These are phyloP conservation scores for Leiothrix lutea DNA, from an alignment of 2,113 vertebrate species.

Conservation along the genomic window DNA sequence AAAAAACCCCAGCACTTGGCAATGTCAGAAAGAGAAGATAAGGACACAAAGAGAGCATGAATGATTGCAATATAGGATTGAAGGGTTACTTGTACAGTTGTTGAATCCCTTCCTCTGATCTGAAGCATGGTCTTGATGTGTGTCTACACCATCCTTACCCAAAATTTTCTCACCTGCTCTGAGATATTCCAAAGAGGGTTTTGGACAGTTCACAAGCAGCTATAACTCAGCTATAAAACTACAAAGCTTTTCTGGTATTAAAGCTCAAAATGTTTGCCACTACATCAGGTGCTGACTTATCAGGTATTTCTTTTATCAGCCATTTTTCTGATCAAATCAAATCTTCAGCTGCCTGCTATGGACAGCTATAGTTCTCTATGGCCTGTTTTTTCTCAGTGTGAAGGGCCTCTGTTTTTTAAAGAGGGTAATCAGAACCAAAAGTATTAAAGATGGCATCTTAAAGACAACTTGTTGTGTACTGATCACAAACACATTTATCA, in stretches of 20 bases:
- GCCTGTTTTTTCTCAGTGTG: not conserved
- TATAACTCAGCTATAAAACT: not conserved
- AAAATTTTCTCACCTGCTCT: not conserved
- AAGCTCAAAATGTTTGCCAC: not conserved
- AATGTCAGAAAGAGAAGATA: not conserved
- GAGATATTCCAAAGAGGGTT: not conserved
- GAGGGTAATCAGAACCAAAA: not conserved
- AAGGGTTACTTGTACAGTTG: not conserved
- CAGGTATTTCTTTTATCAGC: not conserved
- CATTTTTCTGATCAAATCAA: not conserved
- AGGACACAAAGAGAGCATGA: not conserved
- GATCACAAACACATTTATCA: not conserved
- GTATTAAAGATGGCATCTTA: not conserved
- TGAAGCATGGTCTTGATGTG: not conserved
- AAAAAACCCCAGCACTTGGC: not conserved
- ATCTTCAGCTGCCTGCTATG: not conserved
- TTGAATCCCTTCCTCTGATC: not conserved
- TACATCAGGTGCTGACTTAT: not conserved
- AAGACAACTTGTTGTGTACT: not conserved
- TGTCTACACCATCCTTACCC: not conserved
- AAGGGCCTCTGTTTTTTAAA: not conserved
- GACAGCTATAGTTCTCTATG: not conserved
- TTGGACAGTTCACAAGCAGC: not conserved
- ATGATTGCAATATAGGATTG: fast-evolving
- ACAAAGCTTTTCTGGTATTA: not conserved